Percentiles rank a stretch among this genome's conserved stretches.
These are phyloP conservation scores for Oryctes rhinoceros DNA, from an alignment of 1,140 invertebrate genomes.

Conservation along the genomic window DNA sequence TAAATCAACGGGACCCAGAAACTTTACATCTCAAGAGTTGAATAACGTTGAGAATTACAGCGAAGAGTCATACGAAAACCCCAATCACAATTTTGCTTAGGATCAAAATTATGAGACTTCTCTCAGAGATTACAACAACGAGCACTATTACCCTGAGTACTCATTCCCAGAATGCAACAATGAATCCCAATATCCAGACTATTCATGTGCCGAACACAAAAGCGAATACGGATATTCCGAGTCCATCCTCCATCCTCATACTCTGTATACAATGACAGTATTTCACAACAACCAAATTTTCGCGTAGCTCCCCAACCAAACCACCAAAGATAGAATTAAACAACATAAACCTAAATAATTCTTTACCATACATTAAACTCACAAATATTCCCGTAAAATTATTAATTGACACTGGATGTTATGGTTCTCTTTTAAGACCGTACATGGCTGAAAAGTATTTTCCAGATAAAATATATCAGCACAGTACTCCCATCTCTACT, in stretches of 20 bases:
- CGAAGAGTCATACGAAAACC: no score
- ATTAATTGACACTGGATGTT: conserved; percentile 50
- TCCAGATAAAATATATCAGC: conserved; percentile 43
- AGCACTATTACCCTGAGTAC: no score
- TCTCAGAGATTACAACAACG: no score
- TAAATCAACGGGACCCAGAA: conserved; percentile 11
- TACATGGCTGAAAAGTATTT: conserved; percentile 46
- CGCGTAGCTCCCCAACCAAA: no score
- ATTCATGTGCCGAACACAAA: conserved; percentile 13
- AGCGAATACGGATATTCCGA: conserved; percentile 9
- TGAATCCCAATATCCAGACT: no score
- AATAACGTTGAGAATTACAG: conserved; percentile 22
- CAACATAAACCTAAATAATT: conserved; percentile 30
- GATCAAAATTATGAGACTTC: no score
- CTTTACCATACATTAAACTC: conserved; percentile 49
- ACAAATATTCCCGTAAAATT: conserved; percentile 46
- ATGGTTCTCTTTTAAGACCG: conserved; percentile 45
- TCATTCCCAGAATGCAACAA: no score
- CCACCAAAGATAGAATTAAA: conserved; percentile 24
- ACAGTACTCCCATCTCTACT: conserved; percentile 40
- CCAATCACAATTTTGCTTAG: no score
- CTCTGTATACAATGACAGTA: not conserved
- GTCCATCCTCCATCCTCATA: not conserved
- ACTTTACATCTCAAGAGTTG: conserved; percentile 32
- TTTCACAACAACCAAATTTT: not conserved